Evolutionary conservation across 2,113 vertebrate species (phyloP).

Genomic region (Collichthys lucidus): DNA sequence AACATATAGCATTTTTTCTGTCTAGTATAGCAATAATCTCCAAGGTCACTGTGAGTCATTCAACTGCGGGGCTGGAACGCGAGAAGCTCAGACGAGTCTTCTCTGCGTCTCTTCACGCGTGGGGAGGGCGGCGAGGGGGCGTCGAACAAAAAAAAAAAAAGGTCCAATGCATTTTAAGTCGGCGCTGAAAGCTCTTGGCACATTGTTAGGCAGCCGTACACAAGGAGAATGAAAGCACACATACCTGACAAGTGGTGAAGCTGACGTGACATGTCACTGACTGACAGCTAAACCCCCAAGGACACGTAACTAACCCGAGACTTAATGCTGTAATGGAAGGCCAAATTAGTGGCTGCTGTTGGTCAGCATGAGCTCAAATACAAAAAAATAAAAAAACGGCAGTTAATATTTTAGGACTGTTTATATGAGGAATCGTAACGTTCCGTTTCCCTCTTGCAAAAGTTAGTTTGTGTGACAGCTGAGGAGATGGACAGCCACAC

Average conservation of each 20-base stretch:
- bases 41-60: slow-evolving; percentile 79
- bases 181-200: slow-evolving; percentile 69
- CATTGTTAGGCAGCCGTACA: slow-evolving; percentile 71
- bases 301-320: slow-evolving; percentile 50
- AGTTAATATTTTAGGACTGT: slow-evolving; percentile 37
- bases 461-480: slow-evolving; percentile 60
- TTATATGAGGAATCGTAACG: slow-evolving; percentile 11
- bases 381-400: slow-evolving; percentile 1
- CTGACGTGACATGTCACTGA: slow-evolving; percentile 61
- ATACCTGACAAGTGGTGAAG: slow-evolving; percentile 60
- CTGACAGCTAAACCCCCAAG: slow-evolving; percentile 58
- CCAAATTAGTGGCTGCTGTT: slow-evolving; percentile 20
- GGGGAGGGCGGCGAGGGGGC: background rate
- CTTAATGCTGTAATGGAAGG: slow-evolving; percentile 44
- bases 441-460: slow-evolving; percentile 9
- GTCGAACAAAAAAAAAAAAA: slow-evolving; percentile 48
- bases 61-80: slow-evolving; percentile 28
- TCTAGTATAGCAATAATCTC: slow-evolving; percentile 83
- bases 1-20: slow-evolving; percentile 84
- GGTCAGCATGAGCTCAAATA: slow-evolving; percentile 32
- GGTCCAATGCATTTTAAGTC: slow-evolving; percentile 69
- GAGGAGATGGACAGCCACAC: slow-evolving; percentile 55
- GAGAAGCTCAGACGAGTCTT: slow-evolving; percentile 37
- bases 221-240: slow-evolving; percentile 57
- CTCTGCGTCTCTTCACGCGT: slow-evolving; percentile 31